Base-by-base conservation (phyloP, 2,113 vertebrate species). In the Engraulis encrasicolus region DNA sequence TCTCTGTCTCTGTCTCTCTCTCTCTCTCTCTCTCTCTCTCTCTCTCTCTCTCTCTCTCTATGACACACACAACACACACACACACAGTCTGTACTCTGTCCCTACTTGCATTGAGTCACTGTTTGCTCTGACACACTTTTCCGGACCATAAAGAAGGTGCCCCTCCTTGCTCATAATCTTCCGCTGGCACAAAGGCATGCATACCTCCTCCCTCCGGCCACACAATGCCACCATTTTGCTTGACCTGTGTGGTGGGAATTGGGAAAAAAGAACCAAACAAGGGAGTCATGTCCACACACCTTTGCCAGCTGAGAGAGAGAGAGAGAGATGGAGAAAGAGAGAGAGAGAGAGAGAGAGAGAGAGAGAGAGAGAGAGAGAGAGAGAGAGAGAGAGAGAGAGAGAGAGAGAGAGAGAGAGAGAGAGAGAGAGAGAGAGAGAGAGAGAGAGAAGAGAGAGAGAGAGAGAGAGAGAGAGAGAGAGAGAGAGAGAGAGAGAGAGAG, bases 101-200 rank as follows among this genome's bases (percentile, higher is more conserved):
- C 48, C 48, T 81, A 20, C 49, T 52, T 52, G 45, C 48, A 85
- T 88, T 85, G 89, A 92, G 84, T 94, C 88, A 90, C 66, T 89
- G 88, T 92, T 91, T 88, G 91, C 85, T 83, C 80, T 91, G 84
- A 90, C 88, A 88, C 80, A 81, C 50, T 90, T 91, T 89, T 88
- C 86, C 89, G 27, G 27, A 31, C 82, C 90, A 81, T 85, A 85
- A 84, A 89, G 91, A 85, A 91, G 40, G 66, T 87, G 81, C 89
- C 90, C 90, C 91, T 93, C 88, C 88, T 88, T 90, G 77, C 85
- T 87, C 90, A 86, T 88, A 91, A 90, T 89, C 88, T 89, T 87
- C 61, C 52, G 20, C 36, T 87, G 89, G 85, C 86, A 89, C 90
- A 91, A 87, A 74, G 81, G 85, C 49, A 2, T 2, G 66, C 88